phyloP scores from a whole-genome alignment of 2,797 vertebrate genomes.

The Eupleurogrammus muticus region DNA sequence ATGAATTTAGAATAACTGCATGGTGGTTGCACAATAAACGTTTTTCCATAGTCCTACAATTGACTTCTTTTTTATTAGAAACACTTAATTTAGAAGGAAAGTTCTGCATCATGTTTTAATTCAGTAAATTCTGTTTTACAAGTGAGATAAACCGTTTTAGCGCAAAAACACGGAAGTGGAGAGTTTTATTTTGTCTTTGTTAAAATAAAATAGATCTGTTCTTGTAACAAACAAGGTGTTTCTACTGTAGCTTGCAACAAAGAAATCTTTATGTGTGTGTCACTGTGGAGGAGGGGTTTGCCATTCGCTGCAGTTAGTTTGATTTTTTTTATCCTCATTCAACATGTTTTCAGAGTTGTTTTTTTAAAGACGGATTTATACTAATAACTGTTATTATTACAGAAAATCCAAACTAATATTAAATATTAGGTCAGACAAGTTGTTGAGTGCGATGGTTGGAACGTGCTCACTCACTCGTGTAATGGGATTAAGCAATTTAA shows the following conservation, averaged over 20 bases:
- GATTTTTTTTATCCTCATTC: neutral
- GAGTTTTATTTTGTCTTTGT: neutral
- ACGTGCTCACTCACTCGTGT: constrained; percentile 33
- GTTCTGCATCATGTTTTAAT: neutral
- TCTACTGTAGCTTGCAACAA: neutral
- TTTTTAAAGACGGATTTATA: neutral
- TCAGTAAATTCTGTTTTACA: constrained; percentile 6
- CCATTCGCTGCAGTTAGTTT: neutral
- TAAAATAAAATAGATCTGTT: no score
- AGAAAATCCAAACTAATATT: neutral
- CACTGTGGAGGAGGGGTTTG: neutral
- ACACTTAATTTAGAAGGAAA: neutral
- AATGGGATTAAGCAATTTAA: constrained; percentile 36
- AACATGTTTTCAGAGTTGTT: neutral
- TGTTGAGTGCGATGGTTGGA: neutral
- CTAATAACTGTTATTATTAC: neutral
- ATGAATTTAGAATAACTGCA: neutral
- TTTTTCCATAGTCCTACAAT: neutral
- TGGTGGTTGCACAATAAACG: neutral
- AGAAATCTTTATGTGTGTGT: neutral
- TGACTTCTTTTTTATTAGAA: neutral
- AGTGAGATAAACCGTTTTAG: neutral
- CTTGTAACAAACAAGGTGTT: constrained; percentile 11
- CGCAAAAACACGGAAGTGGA: neutral
- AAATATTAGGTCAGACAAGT: neutral